Evolutionary conservation across 1,140 invertebrate genomes (phyloP).

Genomic region (Ips typographus): DNA sequence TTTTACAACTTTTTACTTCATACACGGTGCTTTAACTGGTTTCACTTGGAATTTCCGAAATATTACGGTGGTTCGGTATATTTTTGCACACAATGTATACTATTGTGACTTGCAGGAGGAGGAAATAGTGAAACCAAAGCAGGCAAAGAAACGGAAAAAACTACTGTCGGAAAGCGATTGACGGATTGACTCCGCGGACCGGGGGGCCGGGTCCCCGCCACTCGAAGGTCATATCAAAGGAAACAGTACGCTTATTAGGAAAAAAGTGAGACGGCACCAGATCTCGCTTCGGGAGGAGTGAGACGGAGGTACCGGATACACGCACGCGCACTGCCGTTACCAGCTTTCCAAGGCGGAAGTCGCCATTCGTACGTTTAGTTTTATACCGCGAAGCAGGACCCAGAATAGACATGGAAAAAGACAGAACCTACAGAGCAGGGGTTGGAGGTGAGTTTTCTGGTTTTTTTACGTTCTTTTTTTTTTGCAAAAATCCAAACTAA

Average conservation of each 20-base stretch:
- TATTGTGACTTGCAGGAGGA: conserved; percentile 62
- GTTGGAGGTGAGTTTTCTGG: no score
- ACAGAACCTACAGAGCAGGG: no score
- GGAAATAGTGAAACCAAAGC: conserved; percentile 81
- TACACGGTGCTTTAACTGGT: no score
- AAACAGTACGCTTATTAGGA: conserved; percentile 34
- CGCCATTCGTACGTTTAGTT: no score
- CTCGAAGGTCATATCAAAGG: conserved; percentile 40
- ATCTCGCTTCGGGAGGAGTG: conserved; percentile 25
- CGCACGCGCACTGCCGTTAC: conserved; percentile 15
- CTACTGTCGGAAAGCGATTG: conserved; percentile 84
- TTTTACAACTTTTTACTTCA: no score
- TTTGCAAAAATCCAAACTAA: no score
- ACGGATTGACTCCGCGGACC: conserved; percentile 50
- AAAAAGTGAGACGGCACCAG: conserved; percentile 25
- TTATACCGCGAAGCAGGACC: no score
- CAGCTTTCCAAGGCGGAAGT: conserved; percentile 13
- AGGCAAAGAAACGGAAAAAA: conserved; percentile 85
- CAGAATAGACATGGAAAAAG: no score
- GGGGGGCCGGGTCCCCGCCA: conserved; percentile 11
- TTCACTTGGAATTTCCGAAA: no score
- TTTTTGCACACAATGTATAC: no score
- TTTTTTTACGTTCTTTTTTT: no score
- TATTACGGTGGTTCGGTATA: no score
- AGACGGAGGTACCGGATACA: conserved; percentile 17